Evolutionary conservation across 1,140 invertebrate genomes (phyloP).

Genomic region (Drosophila grimshawi): DNA sequence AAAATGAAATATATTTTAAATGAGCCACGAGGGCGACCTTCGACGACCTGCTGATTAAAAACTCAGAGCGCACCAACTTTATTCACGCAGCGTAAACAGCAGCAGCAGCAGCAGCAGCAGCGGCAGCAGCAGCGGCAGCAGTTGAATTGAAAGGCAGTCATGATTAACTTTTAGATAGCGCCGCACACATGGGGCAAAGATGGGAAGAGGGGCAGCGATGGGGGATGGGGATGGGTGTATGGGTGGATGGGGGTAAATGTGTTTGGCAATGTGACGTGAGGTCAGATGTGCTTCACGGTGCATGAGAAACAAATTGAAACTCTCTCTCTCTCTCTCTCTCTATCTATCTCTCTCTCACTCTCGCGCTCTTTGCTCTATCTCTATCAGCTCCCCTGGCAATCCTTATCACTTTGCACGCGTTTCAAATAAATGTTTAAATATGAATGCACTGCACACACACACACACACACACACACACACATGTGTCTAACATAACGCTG

Average conservation of each 20-base stretch:
- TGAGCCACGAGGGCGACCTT: constrained; percentile 62
- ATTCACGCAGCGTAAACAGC: constrained; percentile 65
- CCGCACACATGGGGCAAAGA: constrained; percentile 18
- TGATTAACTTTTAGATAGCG: constrained; percentile 73
- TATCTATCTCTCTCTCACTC: not conserved
- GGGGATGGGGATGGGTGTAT: not conserved
- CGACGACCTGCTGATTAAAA: constrained; percentile 65
- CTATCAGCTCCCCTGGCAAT: constrained; percentile 8
- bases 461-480: not conserved
- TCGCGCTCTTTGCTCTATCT: not conserved
- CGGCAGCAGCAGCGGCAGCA: constrained; percentile 18
- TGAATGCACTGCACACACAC: constrained; percentile 50
- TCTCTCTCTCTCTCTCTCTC: not conserved
- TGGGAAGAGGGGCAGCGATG: constrained; percentile 1
- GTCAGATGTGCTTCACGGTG: constrained; percentile 39
- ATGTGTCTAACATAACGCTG: not conserved
- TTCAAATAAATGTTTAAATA: constrained; percentile 35
- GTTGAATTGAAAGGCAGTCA: constrained; percentile 57
- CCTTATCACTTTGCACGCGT: constrained; percentile 53
- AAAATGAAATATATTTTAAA: constrained; percentile 75
- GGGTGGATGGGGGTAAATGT: not conserved
- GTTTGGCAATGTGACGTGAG: constrained; percentile 27
- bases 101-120: constrained; percentile 4
- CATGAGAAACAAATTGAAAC: constrained; percentile 34
- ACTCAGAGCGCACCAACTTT: constrained; percentile 44